These are phyloP conservation scores for Petrophora chlorosata DNA, from an alignment of 2,888 invertebrate species.

Conservation along the genomic window DNA sequence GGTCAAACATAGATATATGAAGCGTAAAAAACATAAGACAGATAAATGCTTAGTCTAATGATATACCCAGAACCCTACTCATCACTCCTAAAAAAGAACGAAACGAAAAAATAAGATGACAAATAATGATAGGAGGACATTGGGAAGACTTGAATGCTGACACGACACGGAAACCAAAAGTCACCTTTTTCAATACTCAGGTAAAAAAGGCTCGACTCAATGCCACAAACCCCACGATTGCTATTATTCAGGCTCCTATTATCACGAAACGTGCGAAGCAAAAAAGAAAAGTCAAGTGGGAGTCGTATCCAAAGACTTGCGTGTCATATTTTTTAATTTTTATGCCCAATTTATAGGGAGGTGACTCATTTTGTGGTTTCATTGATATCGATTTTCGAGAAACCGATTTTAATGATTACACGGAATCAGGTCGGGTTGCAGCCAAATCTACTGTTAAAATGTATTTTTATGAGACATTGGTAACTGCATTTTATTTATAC, in stretches of 20 bases:
- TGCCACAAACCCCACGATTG: slow-evolving; percentile 32
- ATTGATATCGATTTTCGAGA: slow-evolving; percentile 21
- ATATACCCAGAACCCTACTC: too few species aligned
- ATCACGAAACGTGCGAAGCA: slow-evolving; percentile 26
- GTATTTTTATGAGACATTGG: slow-evolving; percentile 14
- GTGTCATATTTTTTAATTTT: slow-evolving; percentile 34
- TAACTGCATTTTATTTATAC: slow-evolving; percentile 6
- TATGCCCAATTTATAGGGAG: slow-evolving; percentile 21
- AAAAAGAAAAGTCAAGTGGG: slow-evolving; percentile 31
- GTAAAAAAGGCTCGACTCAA: slow-evolving; percentile 34
- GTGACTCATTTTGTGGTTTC: slow-evolving; percentile 18
- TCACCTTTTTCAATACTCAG: slow-evolving; percentile 30
- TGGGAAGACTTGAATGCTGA: slow-evolving; percentile 24
- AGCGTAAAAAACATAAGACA: too few species aligned
- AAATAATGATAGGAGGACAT: slow-evolving; percentile 18
- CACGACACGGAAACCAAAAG: slow-evolving; percentile 30
- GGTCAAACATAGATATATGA: too few species aligned
- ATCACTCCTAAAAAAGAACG: not conserved
- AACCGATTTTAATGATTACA: slow-evolving; percentile 14
- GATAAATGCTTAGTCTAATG: too few species aligned
- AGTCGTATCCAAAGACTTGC: slow-evolving; percentile 22
- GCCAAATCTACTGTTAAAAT: slow-evolving; percentile 8
- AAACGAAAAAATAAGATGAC: slow-evolving; percentile 6
- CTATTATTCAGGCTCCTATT: slow-evolving; percentile 34
- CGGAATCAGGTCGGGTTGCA: slow-evolving; percentile 11